A percentile compares a stretch with the other conserved stretches of the same genome.
Conservation (phyloP, 2,888 invertebrate species). For the Hartigia nigra region DNA sequence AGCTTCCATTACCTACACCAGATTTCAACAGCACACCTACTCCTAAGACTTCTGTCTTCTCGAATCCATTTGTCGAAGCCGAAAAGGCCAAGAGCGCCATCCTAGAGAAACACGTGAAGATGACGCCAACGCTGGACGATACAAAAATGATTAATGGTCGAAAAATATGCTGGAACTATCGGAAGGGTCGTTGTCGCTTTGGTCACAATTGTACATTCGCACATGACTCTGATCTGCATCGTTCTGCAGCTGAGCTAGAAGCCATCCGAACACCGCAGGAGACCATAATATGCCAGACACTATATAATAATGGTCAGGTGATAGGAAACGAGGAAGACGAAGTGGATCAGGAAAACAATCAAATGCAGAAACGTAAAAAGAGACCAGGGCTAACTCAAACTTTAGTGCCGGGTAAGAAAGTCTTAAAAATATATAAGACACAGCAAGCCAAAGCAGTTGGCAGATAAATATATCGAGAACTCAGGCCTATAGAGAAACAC, state of each 20-base stretch:
- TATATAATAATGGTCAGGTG: constrained; percentile 52
- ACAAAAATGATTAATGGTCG: constrained; percentile 86
- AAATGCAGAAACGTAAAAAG: constrained; percentile 72
- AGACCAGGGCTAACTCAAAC: constrained; percentile 82
- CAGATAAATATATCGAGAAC: constrained; percentile 45
- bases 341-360: constrained; percentile 68
- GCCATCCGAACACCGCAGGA: constrained; percentile 68
- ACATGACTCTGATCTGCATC: constrained; percentile 87
- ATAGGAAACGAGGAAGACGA: constrained; percentile 46
- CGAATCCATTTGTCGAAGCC: constrained; percentile 87
- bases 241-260: constrained; percentile 71
- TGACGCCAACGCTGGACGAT: constrained; percentile 78
- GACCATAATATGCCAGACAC: constrained; percentile 62
- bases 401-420: constrained; percentile 85
- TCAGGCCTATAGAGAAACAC: background rate
- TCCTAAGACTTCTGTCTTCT: constrained; percentile 81
- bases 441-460: constrained; percentile 69
- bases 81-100: constrained; percentile 88
- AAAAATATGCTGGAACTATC: constrained; percentile 93
- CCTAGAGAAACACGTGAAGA: constrained; percentile 91
- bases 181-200: constrained; percentile 89
- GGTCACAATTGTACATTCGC: constrained; percentile 93
- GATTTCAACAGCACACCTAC: constrained; percentile 69
- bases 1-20: constrained; percentile 72
- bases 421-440: constrained; percentile 81